phyloP scores from a whole-genome alignment of 2,113 vertebrate genomes.

The Perca fluviatilis region DNA sequence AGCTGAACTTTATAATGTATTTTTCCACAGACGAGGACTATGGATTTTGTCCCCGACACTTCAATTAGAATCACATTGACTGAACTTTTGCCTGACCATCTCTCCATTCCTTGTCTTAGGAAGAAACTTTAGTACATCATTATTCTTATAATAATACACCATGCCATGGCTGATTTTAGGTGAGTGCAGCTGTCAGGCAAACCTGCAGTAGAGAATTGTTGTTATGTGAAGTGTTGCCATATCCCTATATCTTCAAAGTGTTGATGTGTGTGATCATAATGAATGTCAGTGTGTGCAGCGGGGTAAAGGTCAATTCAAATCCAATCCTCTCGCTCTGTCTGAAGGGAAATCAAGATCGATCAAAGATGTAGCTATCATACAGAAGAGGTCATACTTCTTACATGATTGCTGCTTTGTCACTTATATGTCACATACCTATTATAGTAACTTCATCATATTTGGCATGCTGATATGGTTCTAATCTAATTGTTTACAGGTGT shows the following conservation, averaged over 20 bases:
- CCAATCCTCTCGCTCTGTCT: not conserved
- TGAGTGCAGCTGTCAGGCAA: not conserved
- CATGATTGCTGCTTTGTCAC: slow-evolving; percentile 7
- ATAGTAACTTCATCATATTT: not conserved
- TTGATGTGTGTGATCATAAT: slow-evolving; percentile 8
- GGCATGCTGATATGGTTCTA: not conserved
- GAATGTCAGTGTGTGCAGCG: slow-evolving; percentile 13
- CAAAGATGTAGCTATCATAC: slow-evolving; percentile 6
- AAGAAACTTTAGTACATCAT: not conserved
- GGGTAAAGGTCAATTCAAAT: slow-evolving; percentile 55
- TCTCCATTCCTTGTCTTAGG: not conserved
- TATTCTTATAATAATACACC: not conserved
- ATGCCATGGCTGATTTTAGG: not conserved
- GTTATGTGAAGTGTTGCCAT: not conserved
- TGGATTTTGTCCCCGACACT: not conserved
- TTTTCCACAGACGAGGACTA: not conserved
- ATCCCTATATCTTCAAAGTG: not conserved
- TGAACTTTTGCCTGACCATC: not conserved
- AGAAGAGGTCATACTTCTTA: slow-evolving; percentile 5
- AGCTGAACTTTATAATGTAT: not conserved
- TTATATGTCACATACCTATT: not conserved
- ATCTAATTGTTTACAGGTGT: not conserved
- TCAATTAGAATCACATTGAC: not conserved
- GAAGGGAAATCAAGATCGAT: slow-evolving; percentile 34
- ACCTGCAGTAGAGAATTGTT: not conserved